Conservation (phyloP, 23 tunicate species). For the Trididemnum miniatum region DNA sequence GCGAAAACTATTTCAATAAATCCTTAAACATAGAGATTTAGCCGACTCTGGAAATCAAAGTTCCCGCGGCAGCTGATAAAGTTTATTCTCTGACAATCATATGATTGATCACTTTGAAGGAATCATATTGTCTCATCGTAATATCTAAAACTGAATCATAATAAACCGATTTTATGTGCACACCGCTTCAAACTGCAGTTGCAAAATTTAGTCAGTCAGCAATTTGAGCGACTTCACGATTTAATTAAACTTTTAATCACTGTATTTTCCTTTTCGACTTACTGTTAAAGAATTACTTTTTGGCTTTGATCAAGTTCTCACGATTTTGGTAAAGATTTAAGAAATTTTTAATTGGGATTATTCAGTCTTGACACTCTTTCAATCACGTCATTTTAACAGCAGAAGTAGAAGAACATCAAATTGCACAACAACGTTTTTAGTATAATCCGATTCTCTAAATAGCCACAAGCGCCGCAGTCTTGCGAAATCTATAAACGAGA, state of each 20-base stretch:
- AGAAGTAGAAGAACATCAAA: no score
- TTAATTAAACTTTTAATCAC: not conserved
- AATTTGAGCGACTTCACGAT: not conserved
- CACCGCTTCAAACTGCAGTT: no score
- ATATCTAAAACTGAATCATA: not conserved
- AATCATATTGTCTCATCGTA: not conserved
- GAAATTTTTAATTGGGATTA: not conserved
- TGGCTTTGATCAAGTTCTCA: not conserved
- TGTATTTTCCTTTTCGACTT: no score
- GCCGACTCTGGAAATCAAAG: not conserved
- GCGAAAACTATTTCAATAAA: not conserved
- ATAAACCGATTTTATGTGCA: not conserved
- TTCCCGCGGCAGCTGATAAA: not conserved
- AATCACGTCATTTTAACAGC: no score
- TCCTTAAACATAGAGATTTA: not conserved
- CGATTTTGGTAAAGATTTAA: not conserved
- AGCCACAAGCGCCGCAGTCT: no score
- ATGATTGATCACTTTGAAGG: not conserved
- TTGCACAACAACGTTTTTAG: no score
- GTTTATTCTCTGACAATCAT: not conserved
- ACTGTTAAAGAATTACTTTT: no score
- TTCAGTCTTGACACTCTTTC: not conserved
- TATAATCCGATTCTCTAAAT: no score
- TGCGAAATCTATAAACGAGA: no score
- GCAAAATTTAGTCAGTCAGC: not conserved